Percentiles rank a stretch among this genome's conserved stretches.
These are phyloP conservation scores for Yponomeuta malinellus DNA, from an alignment of 2,888 invertebrate species.

Conservation along the genomic window DNA sequence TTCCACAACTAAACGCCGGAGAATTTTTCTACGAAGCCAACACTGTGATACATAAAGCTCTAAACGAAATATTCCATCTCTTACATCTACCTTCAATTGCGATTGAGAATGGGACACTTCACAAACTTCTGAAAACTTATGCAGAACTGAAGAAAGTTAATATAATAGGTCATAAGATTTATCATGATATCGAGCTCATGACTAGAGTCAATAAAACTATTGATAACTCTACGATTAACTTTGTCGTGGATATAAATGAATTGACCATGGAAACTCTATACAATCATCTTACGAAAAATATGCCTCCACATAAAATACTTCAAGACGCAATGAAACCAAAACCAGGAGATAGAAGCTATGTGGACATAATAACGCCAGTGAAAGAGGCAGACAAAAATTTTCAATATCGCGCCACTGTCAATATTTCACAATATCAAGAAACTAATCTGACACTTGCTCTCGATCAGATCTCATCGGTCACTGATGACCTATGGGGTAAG, in stretches of 20 bases:
- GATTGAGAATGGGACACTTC: not conserved
- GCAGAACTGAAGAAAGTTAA: not conserved
- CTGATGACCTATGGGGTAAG: too few relatives aligned
- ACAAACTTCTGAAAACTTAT: not conserved
- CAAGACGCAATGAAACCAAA: not conserved
- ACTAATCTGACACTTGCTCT: too few relatives aligned
- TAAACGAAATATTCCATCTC: not conserved
- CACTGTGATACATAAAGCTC: not conserved
- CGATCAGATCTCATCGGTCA: too few relatives aligned
- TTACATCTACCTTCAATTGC: not conserved
- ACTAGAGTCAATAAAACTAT: not conserved
- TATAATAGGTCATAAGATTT: not conserved
- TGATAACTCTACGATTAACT: not conserved
- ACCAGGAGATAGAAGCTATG: not conserved
- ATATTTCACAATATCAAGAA: too few relatives aligned
- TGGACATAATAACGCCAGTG: not conserved
- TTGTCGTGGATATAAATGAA: conserved; percentile 1
- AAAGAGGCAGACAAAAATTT: not conserved
- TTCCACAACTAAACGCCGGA: not conserved
- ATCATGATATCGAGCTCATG: not conserved
- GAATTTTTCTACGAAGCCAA: not conserved
- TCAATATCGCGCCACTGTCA: not conserved
- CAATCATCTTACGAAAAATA: not conserved
- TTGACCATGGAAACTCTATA: not conserved
- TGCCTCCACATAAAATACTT: not conserved